Evolutionary conservation across 2,888 invertebrate genomes (phyloP).

Genomic region (Copidosoma aretas): DNA sequence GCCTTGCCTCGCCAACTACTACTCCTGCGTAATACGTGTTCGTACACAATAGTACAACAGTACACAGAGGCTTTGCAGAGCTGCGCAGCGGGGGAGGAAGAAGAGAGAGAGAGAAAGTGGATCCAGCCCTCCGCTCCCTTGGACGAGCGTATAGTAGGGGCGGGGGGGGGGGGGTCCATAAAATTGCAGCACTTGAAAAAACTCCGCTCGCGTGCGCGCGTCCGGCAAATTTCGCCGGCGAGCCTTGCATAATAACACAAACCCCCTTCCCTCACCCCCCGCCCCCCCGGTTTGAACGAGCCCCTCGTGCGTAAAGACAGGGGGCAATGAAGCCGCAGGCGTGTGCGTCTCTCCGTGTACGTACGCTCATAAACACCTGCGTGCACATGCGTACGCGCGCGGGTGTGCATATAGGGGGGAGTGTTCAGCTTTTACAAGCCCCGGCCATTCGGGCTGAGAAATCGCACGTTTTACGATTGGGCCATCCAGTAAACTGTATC

Average conservation of each 20-base stretch:
- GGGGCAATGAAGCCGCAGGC: too few relatives aligned
- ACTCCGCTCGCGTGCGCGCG: neutral
- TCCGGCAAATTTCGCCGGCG: constrained; percentile 28
- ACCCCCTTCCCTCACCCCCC: too few relatives aligned
- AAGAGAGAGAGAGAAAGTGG: neutral
- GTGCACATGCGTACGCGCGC: neutral
- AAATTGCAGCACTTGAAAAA: constrained; percentile 31
- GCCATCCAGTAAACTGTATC: constrained; percentile 29
- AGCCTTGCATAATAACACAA: constrained; percentile 28
- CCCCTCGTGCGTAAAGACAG: neutral
- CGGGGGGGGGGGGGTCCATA: constrained; percentile 2
- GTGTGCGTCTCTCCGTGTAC: too few relatives aligned
- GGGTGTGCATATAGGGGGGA: neutral
- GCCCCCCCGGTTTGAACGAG: too few relatives aligned
- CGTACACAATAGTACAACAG: too few relatives aligned
- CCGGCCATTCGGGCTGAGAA: constrained; percentile 15
- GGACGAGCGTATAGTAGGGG: neutral
- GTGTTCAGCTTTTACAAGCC: constrained; percentile 27
- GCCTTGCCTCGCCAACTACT: neutral
- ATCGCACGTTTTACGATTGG: constrained; percentile 38
- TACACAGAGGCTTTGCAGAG: neutral
- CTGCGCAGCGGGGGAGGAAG: constrained; percentile 7
- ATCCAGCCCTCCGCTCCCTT: neutral
- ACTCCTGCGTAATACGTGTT: too few relatives aligned
- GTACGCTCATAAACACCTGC: neutral